Evolutionary conservation across 2,113 vertebrate species (phyloP).

Genomic region (Maylandia zebra): DNA sequence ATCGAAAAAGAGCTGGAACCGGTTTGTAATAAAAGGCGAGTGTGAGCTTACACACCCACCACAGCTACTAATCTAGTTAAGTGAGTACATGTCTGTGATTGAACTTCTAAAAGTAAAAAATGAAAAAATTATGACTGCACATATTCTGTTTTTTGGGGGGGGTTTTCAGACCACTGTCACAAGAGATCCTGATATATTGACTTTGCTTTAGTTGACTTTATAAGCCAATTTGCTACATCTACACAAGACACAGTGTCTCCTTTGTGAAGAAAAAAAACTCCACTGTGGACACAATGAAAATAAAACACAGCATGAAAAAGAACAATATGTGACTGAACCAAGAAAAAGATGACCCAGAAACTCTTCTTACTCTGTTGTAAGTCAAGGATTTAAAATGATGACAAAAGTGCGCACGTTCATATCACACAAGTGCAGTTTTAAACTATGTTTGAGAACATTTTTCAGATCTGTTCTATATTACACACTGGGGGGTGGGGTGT

Average conservation of each 20-base stretch:
- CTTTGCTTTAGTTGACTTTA: neutral
- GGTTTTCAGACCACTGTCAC: neutral
- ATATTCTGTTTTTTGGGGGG: neutral
- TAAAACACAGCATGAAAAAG: neutral
- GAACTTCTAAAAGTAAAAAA: neutral
- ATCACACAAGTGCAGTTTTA: neutral
- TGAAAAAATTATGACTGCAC: neutral
- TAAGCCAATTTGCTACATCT: neutral
- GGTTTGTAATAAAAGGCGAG: neutral
- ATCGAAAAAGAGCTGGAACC: neutral
- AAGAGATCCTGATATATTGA: neutral
- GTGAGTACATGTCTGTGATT: neutral
- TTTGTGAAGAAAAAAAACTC: neutral
- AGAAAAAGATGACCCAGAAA: neutral
- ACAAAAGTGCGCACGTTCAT: neutral
- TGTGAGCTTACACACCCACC: neutral
- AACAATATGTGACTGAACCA: neutral
- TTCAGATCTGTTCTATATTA: neutral
- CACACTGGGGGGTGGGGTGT: neutral
- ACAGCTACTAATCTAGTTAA: neutral
- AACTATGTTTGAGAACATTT: neutral
- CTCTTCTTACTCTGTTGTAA: neutral
- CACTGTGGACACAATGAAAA: neutral
- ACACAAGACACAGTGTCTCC: neutral
- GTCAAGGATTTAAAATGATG: neutral